Percentiles rank a stretch among this genome's conserved stretches.
Evolutionary conservation across 2,797 vertebrate genomes (phyloP).

Genomic region (Pseudochirops cupreus): DNA sequence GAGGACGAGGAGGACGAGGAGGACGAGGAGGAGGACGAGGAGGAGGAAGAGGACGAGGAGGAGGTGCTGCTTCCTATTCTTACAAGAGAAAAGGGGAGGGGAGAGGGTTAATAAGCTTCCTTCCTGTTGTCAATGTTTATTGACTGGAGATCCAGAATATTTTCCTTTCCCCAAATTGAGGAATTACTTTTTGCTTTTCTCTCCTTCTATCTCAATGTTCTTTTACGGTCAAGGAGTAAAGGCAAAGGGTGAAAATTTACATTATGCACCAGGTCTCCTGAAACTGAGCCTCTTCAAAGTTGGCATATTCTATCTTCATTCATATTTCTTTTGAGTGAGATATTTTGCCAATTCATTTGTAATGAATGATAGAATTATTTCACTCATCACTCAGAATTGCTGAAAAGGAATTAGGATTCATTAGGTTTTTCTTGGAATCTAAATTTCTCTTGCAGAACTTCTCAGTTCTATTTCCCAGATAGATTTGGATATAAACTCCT

Average conservation of each 20-base stretch:
- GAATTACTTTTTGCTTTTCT: background rate
- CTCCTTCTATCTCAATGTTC: background rate
- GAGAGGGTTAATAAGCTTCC: slow-evolving; percentile 42
- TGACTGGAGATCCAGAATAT: background rate
- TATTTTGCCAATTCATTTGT: background rate
- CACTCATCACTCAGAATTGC: background rate
- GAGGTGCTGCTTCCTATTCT: background rate
- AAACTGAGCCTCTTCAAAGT: background rate
- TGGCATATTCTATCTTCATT: background rate
- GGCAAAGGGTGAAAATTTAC: background rate
- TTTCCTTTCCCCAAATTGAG: accelerated
- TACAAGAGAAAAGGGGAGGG: background rate
- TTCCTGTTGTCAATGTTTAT: slow-evolving; percentile 57
- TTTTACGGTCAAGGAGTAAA: background rate
- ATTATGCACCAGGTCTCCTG: background rate
- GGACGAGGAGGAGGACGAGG: background rate
- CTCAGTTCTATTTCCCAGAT: background rate
- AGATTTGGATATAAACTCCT: background rate
- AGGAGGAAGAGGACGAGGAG: background rate
- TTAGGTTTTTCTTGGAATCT: background rate
- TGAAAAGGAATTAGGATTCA: background rate
- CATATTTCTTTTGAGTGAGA: background rate
- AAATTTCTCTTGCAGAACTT: background rate
- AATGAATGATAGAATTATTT: background rate
- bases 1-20: too few relatives aligned